These are phyloP conservation scores for Ceyx cyanopectus DNA, from an alignment of 2,113 vertebrate species.

Conservation along the genomic window DNA sequence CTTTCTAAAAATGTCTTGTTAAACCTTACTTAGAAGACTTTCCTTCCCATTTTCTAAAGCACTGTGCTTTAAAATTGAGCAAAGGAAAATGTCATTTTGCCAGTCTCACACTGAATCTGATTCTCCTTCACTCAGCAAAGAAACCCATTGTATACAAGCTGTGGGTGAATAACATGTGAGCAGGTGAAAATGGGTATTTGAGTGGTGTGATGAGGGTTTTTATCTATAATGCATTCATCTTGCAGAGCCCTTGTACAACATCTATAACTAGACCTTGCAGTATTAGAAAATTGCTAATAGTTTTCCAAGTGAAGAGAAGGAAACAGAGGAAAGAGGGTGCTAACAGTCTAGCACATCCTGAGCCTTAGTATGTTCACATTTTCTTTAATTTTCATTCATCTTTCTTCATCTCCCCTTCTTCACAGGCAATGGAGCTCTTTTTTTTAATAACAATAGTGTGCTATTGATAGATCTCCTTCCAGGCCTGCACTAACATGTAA, in stretches of 20 bases:
- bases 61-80: neutral
- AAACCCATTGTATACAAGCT: neutral
- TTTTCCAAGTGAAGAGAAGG: neutral
- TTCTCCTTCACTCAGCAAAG: neutral
- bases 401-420: neutral
- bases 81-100: neutral
- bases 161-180: neutral
- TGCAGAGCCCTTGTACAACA: neutral
- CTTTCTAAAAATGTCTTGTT: neutral
- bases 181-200: constrained; percentile 41
- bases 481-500: neutral
- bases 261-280: neutral
- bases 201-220: neutral
- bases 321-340: neutral
- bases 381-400: neutral
- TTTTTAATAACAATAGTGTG: neutral
- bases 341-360: neutral
- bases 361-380: neutral
- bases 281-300: constrained; percentile 21
- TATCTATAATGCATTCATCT: constrained; percentile 20
- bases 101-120: neutral
- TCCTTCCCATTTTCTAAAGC: neutral
- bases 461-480: neutral
- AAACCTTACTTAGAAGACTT: neutral
- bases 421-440: neutral